Base-by-base conservation (phyloP, 2,888 invertebrate species). In the Sinohyriopsis cumingii region DNA sequence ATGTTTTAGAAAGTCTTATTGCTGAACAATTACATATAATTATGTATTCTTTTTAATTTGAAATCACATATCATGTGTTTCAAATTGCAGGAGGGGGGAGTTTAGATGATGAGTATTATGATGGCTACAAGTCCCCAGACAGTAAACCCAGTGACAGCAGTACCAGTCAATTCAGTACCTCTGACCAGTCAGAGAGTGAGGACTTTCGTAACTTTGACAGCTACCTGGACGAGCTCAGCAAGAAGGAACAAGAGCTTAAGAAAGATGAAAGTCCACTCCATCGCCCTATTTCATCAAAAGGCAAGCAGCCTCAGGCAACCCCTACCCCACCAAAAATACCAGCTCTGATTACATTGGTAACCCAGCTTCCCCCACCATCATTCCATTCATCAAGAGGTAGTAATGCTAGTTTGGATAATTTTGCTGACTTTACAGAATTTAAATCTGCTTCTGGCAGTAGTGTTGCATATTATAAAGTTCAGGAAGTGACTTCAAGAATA, bases 131-230 rank as follows among this genome's bases (percentile, higher is more conserved):
- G 63, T 83, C 82, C 15, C 82, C 81, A 9, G 82, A 78, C 61
- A 82, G 84, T 64, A 83, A 82, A 68, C 81, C 80, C 0, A 82
- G 82, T 67, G 86, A 85, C 75, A 80, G 80, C 53, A 78, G 78
- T 65, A 78, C 81, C n/a, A 86, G 85, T 72, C 84, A 84, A 70
- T 80, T 85, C 64, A 85, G 84, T 62, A 85, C 86, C 12, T 84
- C 84, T 1, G 87, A 87, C 67, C 85, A 85, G 67, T 86, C 86
- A 12, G 87, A 87, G 71, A 84, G 80, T 22, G 87, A 87, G 64
- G 87, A 87, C 61, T 84, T 87, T 68, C 80, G 81, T 54, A 82
- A 81, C 72, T 82, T 87, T 74, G 87, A 87, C 65, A 79, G 77
- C 28, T 87, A 87, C 66, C 79, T 87, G 5, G 86, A 86, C 64